Evolutionary conservation across 2,113 vertebrate genomes (phyloP).

Genomic region (Neopipo cinnamomea): DNA sequence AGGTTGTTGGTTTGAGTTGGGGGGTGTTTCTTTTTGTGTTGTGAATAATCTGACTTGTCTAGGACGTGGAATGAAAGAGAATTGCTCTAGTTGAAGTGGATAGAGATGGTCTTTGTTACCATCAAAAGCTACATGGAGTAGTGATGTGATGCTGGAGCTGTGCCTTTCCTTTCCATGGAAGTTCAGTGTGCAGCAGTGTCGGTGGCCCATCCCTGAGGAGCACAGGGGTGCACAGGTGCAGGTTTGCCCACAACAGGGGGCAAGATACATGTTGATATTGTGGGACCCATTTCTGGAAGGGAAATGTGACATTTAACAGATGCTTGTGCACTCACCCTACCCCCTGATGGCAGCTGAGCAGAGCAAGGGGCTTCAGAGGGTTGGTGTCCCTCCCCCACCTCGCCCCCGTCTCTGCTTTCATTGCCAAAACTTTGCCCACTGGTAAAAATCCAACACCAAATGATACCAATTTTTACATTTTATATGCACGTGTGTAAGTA

Average conservation of each 20-base stretch:
- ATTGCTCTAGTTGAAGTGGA: background rate
- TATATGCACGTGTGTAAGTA: background rate
- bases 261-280: rapidly evolving
- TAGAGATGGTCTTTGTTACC: background rate
- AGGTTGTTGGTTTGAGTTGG: background rate
- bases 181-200: rapidly evolving
- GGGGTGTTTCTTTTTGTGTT: rapidly evolving
- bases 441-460: background rate
- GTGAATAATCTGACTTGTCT: background rate
- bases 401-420: background rate
- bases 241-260: background rate
- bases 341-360: background rate
- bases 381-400: background rate
- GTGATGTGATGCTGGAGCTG: background rate
- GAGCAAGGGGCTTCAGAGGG: background rate
- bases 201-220: background rate
- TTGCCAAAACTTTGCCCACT: background rate
- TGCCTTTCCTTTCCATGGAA: background rate
- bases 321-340: background rate
- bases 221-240: background rate
- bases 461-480: background rate
- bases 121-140: background rate
- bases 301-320: background rate
- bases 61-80: background rate
- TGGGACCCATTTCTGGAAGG: background rate